Base-by-base conservation (phyloP, 2,797 vertebrate genomes). In the Molossus alvarezi region DNA sequence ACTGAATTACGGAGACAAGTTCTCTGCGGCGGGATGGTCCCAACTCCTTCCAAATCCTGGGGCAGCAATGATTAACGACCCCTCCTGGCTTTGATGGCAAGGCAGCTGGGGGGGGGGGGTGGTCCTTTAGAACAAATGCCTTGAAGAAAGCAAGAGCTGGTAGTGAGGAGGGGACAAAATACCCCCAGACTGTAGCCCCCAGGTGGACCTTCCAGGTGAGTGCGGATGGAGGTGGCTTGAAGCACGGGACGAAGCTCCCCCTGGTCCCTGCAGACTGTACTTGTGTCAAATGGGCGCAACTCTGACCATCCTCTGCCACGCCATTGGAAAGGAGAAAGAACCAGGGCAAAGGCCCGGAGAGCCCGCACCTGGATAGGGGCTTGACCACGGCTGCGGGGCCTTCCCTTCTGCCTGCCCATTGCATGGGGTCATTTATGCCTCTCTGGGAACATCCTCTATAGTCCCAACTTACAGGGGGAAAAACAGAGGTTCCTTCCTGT, bases 1-100 rank as follows among this genome's bases (percentile, higher is more conserved):
- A 99, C 98, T 98, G 99, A 99, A 99, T 99, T 99, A 99, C 98
- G 98, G 99, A 99, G 99, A 98, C 98, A 98, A 98, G 98, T 99
- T 99, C 99, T 98, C 98, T 98, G 97, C 88, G 51, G 98, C 58
- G 82, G 97, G 96, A 96, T 96, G 98, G 95, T 96, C 97, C 98
- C 97, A 91, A 97, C 98, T 97, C 98, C 97, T 98, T 99, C 99
- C 98, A 97, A 98, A 98, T 98, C 98, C 99, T 98, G 98, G 97
- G 96, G 98, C 99, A 99, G 98, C 98, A 97, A 98, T 98, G 98
- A 99, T 99, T 99, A 99, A 99, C 98, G 98, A 99, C 91, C 93
- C 71, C 82, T 93, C 83, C 20, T 81, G 76, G 93, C 97, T 98
- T 98, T 98, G 98, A 99, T 98, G 99, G 98, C 94, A 94, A 97